These are phyloP conservation scores for Eupithecia tripunctaria DNA, from an alignment of 2,888 invertebrate genomes.

Conservation along the genomic window DNA sequence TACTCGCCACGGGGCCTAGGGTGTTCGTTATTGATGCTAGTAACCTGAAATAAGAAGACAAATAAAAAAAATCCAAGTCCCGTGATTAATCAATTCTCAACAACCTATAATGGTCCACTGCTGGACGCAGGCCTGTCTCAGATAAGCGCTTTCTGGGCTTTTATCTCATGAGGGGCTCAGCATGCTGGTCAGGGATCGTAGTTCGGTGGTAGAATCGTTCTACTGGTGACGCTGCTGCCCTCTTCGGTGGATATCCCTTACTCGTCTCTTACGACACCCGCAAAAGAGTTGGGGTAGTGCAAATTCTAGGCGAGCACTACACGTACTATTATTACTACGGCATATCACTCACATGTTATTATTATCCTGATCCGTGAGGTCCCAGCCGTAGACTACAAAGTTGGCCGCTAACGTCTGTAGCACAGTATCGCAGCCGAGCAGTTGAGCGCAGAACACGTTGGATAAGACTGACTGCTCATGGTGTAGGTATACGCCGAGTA, in stretches of 20 bases:
- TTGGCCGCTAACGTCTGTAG: constrained; percentile 94
- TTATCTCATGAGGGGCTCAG: too few species aligned
- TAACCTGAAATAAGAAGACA: constrained; percentile 81
- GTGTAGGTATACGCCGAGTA: constrained; percentile 97
- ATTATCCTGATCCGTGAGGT: constrained; percentile 95
- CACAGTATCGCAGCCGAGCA: constrained; percentile 95
- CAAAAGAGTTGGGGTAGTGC: too few species aligned
- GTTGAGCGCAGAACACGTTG: constrained; percentile 98
- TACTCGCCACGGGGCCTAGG: constrained; percentile 92
- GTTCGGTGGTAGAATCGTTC: too few species aligned
- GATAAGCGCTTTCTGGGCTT: too few species aligned
- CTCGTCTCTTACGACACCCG: too few species aligned
- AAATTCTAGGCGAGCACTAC: too few species aligned
- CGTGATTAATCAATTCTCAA: too few species aligned
- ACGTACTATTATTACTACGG: background rate
- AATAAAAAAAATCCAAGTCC: background rate
- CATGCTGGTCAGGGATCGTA: too few species aligned
- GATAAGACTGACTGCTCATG: constrained; percentile 97
- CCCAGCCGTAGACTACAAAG: constrained; percentile 99
- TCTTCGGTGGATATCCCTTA: too few species aligned
- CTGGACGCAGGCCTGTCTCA: too few species aligned
- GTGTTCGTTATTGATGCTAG: constrained; percentile 89
- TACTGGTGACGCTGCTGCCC: too few species aligned
- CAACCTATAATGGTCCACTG: too few species aligned
- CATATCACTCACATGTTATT: constrained; percentile 87